Conservation (phyloP, 2,113 vertebrate species). For the Ageneiosus marmoratus region DNA sequence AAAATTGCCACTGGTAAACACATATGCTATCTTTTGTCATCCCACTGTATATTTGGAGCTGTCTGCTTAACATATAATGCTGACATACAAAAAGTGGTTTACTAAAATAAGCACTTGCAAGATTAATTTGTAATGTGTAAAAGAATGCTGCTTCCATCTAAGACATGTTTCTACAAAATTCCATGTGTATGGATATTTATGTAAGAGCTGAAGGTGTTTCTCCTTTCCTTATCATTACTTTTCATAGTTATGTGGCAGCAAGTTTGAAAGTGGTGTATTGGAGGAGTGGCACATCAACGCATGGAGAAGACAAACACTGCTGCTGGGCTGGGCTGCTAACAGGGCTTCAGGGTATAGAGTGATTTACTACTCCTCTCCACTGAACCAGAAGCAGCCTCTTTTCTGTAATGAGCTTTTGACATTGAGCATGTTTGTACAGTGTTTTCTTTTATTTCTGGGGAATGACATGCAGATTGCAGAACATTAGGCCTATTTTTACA, state of each 20-base stretch:
- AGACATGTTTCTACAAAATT: not conserved
- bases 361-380: slow-evolving; percentile 72
- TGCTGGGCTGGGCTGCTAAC: slow-evolving; percentile 56
- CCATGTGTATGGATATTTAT: slow-evolving; percentile 10
- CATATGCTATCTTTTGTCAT: not conserved
- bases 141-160: slow-evolving; percentile 1
- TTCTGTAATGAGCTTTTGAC: slow-evolving; percentile 73
- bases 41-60: not conserved
- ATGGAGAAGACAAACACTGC: slow-evolving; percentile 40
- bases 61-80: not conserved
- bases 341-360: slow-evolving; percentile 60
- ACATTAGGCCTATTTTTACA: slow-evolving; percentile 64
- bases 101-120: not conserved
- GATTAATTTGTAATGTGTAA: not conserved
- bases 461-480: slow-evolving; percentile 67
- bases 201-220: slow-evolving; percentile 30
- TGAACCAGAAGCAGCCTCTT: slow-evolving; percentile 65
- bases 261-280: slow-evolving; percentile 42
- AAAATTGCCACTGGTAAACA: not conserved
- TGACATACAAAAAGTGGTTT: not conserved
- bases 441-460: slow-evolving; percentile 67
- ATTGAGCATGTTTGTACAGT: slow-evolving; percentile 65
- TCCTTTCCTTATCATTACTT: slow-evolving; percentile 23
- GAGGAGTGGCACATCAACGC: slow-evolving; percentile 41
- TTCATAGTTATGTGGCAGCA: slow-evolving; percentile 39